Evolutionary conservation across 2,113 vertebrate genomes (phyloP), one percentile per base, ranked within the genome.

Genomic region (Paedocypris sp.): DNA sequence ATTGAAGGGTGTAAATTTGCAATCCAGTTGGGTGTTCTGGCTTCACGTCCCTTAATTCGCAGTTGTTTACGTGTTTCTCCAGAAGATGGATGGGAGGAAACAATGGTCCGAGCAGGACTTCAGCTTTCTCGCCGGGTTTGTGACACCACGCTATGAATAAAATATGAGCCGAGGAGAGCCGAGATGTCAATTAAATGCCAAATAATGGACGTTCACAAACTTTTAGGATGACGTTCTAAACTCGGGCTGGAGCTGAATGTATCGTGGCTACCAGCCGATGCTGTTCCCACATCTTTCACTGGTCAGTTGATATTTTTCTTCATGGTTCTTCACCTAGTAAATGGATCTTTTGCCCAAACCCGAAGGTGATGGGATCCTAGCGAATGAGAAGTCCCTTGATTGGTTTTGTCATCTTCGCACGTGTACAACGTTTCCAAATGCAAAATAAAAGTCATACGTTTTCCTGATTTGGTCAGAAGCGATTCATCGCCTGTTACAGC

Each of bases 361-460:
- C n/a, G n/a, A n/a, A n/a, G n/a, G n/a, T n/a, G n/a, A n/a, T n/a
- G n/a, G n/a, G n/a, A n/a, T n/a, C n/a, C n/a, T n/a, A n/a, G n/a
- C n/a, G n/a, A n/a, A n/a, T n/a, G 83, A 83, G 80, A 81, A 79
- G 62, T 82, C 77, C 71, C 75, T 77, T 76, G 75, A 33, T 77
- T 73, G 52, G 67, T 38, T 70, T 63, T 75, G 71, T 80, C 69
- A 63, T 74, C 77, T 79, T 76, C 72, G n/a, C 75, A 79, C 78
- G 80, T 81, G 76, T 82, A 80, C 75, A 81, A 72, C 69, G 67
- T 70, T 74, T 42, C 68, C 78, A 70, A 64, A 71, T 70, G 60
- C 41, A 39, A 73, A 73, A 67, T 80, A 84, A 80, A 83, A 82
- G 46, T 66, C 63, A 70, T 70, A 77, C 52, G 36, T 83, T 83